These are phyloP conservation scores for Globia sparganii DNA, from an alignment of 2,888 invertebrate genomes.

Conservation along the genomic window DNA sequence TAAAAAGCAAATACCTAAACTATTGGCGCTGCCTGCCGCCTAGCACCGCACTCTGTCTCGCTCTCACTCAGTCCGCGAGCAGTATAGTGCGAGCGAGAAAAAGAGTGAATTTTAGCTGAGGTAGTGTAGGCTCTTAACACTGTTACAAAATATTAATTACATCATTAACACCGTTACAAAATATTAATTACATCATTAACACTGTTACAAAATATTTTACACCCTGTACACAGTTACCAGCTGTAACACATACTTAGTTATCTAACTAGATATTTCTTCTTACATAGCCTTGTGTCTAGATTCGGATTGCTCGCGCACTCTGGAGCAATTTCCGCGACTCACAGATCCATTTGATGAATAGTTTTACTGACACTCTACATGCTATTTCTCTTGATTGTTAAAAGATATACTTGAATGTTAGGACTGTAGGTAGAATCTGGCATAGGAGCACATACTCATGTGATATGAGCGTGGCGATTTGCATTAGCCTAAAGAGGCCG, in stretches of 20 bases:
- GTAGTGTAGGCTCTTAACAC: too few species aligned
- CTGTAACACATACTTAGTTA: too few species aligned
- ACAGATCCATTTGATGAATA: slow-evolving; percentile 55
- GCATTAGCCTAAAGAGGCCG: background rate
- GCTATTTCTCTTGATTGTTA: slow-evolving; percentile 6
- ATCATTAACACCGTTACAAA: too few species aligned
- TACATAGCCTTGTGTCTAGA: slow-evolving; percentile 10
- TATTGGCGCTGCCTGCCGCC: too few species aligned
- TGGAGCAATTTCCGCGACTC: slow-evolving; percentile 49
- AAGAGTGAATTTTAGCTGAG: too few species aligned
- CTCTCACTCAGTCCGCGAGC: too few species aligned
- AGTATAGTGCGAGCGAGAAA: too few species aligned
- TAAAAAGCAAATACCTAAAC: too few species aligned
- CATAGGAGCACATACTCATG: too few species aligned
- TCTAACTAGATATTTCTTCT: background rate
- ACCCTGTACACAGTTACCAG: background rate
- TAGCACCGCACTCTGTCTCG: too few species aligned
- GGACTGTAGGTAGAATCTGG: background rate
- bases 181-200: background rate
- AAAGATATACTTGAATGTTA: background rate
- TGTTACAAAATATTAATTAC: too few species aligned
- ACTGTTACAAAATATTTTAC: background rate
- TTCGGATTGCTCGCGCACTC: background rate
- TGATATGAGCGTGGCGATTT: too few species aligned
- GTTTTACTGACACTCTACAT: slow-evolving; percentile 1